Percentiles rank a stretch among this genome's conserved stretches.
Conservation (phyloP, 2,797 vertebrate genomes). For the Hippocampus kuda region DNA sequence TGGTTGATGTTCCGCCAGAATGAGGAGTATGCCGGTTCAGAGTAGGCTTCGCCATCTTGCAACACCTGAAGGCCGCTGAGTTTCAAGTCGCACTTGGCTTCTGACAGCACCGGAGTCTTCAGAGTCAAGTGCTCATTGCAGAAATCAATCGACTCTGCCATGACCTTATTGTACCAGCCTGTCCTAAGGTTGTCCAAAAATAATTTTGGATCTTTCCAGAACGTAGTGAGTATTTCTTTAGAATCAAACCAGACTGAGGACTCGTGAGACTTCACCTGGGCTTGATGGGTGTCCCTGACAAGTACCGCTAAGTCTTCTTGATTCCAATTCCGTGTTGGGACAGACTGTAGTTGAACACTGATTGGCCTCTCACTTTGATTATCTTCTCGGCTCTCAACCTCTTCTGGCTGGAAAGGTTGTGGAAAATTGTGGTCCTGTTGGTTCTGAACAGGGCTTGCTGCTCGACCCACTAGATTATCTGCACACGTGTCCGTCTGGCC, state of each 20-base stretch:
- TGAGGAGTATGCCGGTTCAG: constrained; percentile 43
- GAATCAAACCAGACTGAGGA: neutral
- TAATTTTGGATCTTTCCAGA: constrained; percentile 23
- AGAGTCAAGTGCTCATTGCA: accelerated
- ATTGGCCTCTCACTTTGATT: neutral
- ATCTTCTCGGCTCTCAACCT: neutral
- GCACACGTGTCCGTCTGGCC: neutral
- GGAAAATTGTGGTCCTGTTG: neutral
- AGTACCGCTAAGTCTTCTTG: neutral
- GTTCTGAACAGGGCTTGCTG: neutral
- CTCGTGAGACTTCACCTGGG: neutral
- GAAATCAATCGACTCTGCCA: neutral
- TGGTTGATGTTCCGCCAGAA: constrained; percentile 58
- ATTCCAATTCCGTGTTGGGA: neutral
- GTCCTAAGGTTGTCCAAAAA: neutral
- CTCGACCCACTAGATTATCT: neutral
- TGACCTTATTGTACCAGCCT: neutral
- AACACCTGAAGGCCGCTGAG: constrained; percentile 34
- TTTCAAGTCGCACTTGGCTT: constrained; percentile 16
- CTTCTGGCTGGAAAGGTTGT: neutral
- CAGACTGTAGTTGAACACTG: neutral
- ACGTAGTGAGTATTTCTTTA: constrained; percentile 10
- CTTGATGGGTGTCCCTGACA: neutral
- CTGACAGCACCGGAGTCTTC: constrained; percentile 36
- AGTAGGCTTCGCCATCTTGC: constrained; percentile 29